Conservation (phyloP, 2,113 vertebrate species). For the Pygoscelis antarcticus region DNA sequence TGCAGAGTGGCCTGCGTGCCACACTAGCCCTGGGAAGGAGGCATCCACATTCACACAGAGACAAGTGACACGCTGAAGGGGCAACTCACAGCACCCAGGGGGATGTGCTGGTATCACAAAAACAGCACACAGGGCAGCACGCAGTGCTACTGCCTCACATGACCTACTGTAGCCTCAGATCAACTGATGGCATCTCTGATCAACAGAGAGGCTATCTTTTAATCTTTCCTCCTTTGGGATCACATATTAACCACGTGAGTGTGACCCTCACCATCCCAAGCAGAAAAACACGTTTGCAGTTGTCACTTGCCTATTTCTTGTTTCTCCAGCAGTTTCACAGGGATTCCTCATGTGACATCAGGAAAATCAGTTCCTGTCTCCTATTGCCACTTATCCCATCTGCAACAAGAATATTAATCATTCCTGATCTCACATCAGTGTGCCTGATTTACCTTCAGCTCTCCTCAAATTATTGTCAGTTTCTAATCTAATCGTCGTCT, state of each 20-base stretch:
- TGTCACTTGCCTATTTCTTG: neutral
- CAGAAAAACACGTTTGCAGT: neutral
- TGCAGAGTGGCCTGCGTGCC: neutral
- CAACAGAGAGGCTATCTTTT: neutral
- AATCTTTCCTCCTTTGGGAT: neutral
- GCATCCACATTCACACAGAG: neutral
- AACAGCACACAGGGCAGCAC: neutral
- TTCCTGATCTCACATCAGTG: neutral
- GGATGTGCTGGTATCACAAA: neutral
- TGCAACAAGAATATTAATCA: neutral
- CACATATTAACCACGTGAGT: neutral
- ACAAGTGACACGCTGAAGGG: rapidly evolving
- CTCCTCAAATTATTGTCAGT: neutral
- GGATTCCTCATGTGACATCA: neutral
- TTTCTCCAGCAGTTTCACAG: neutral
- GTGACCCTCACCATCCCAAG: neutral
- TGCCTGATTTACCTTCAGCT: neutral
- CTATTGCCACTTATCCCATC: neutral
- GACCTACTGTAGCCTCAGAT: neutral
- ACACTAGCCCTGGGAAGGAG: neutral
- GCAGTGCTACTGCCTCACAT: neutral
- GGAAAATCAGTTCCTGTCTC: neutral
- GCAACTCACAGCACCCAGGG: neutral
- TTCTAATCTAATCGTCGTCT: neutral
- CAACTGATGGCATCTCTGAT: constrained; percentile 43